Conservation (phyloP, 53 echinoderm and acorn worm species). For the Holothuria leucospilota region DNA sequence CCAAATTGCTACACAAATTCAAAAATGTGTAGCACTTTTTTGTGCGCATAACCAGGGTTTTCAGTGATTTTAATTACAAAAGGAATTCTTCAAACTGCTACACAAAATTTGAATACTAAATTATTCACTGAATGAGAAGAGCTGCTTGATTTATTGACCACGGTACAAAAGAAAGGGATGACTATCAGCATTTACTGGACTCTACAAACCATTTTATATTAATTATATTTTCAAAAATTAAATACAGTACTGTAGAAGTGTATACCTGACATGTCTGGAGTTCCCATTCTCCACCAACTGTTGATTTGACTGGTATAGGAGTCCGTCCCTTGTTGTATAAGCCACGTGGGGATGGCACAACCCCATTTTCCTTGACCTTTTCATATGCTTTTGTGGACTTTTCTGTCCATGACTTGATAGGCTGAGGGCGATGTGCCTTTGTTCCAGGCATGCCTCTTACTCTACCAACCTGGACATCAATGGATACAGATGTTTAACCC, state of each 20-base stretch:
- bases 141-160: too few species aligned
- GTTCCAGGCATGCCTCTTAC: conserved; percentile 58
- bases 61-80: too few species aligned
- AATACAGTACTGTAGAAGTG: too few species aligned
- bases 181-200: too few species aligned
- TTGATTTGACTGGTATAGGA: conserved; percentile 78
- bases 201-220: background rate
- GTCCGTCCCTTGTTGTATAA: conserved; percentile 76
- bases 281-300: conserved; percentile 96
- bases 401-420: conserved; percentile 94
- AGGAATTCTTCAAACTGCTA: too few species aligned
- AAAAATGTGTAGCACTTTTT: too few species aligned
- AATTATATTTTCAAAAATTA: background rate
- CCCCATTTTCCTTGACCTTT: conserved; percentile 82
- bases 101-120: too few species aligned
- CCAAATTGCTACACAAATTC: too few species aligned
- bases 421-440: conserved; percentile 77
- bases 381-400: conserved; percentile 85
- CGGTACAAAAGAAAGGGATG: too few species aligned
- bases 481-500: too few species aligned
- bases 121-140: too few species aligned
- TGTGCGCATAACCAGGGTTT: too few species aligned
- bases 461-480: background rate
- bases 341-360: conserved; percentile 79
- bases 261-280: conserved; percentile 90